These are phyloP conservation scores for Mustelus asterias DNA, from an alignment of 2,113 vertebrate species.

Conservation along the genomic window DNA sequence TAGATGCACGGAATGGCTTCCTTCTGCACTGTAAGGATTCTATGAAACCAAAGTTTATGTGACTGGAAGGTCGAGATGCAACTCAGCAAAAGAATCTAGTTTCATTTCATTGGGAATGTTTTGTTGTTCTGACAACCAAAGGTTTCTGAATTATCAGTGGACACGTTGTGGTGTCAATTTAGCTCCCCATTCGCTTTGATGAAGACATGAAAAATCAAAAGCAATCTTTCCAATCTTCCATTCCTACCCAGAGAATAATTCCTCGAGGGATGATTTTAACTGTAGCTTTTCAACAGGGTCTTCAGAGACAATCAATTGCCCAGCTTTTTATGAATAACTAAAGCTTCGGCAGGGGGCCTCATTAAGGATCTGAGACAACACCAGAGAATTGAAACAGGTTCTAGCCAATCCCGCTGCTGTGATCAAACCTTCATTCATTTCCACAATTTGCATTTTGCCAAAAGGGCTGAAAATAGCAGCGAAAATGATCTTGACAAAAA, in stretches of 20 bases:
- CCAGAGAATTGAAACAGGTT: not conserved
- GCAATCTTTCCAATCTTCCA: not conserved
- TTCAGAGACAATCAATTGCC: constrained; percentile 9
- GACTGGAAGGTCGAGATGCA: not conserved
- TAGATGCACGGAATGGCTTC: too few relatives aligned
- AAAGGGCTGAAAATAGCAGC: not conserved
- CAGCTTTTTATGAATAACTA: constrained; percentile 2
- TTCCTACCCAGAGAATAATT: not conserved
- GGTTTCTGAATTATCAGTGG: too few relatives aligned
- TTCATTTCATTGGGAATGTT: not conserved
- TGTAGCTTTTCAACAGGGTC: not conserved
- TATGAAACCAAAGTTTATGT: not conserved
- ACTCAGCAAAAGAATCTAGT: not conserved
- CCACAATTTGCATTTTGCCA: not conserved
- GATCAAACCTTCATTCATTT: not conserved
- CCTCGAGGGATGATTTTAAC: not conserved
- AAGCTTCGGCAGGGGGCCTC: not conserved
- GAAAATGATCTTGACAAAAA: not conserved
- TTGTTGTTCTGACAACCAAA: not conserved
- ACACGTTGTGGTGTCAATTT: not conserved
- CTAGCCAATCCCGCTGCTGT: not conserved
- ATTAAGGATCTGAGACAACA: not conserved
- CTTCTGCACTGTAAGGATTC: too few relatives aligned
- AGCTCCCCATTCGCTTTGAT: not conserved
- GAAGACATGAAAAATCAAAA: not conserved